A percentile compares a stretch with the other conserved stretches of the same genome.
Evolutionary conservation across 1,140 invertebrate genomes (phyloP).

Genomic region (Pogonus chalceus): DNA sequence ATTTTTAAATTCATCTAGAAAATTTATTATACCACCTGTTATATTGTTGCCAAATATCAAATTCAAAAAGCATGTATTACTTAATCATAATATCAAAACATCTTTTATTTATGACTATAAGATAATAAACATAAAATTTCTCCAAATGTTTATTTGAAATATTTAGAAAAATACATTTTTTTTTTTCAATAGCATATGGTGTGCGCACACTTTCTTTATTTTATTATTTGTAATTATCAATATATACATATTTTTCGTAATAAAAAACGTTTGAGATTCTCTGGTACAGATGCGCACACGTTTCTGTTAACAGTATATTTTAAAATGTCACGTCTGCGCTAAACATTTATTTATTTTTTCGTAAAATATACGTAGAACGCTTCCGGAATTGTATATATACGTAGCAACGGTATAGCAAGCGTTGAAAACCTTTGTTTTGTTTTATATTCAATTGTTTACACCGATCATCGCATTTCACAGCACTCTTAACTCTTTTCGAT

Average conservation of each 20-base stretch:
- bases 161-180: background rate
- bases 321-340: slow-evolving; percentile 19
- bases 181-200: background rate
- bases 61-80: no score
- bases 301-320: slow-evolving; percentile 22
- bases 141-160: background rate
- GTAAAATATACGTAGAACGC: slow-evolving; percentile 17
- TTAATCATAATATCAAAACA: no score
- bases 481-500: slow-evolving; percentile 2
- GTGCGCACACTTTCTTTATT: background rate
- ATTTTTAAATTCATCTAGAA: no score
- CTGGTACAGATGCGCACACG: slow-evolving; percentile 13
- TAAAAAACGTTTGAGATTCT: slow-evolving; percentile 15
- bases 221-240: background rate
- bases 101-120: no score
- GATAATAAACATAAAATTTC: background rate
- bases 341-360: slow-evolving; percentile 20
- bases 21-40: no score
- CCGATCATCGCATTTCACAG: background rate
- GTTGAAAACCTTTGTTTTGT: background rate
- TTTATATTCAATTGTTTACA: background rate
- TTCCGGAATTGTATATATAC: slow-evolving; percentile 10
- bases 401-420: background rate
- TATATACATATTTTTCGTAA: background rate
- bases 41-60: no score